Percentiles rank a stretch among this genome's conserved stretches.
These are phyloP conservation scores for Plusia festucae DNA, from an alignment of 2,888 invertebrate species.

Conservation along the genomic window DNA sequence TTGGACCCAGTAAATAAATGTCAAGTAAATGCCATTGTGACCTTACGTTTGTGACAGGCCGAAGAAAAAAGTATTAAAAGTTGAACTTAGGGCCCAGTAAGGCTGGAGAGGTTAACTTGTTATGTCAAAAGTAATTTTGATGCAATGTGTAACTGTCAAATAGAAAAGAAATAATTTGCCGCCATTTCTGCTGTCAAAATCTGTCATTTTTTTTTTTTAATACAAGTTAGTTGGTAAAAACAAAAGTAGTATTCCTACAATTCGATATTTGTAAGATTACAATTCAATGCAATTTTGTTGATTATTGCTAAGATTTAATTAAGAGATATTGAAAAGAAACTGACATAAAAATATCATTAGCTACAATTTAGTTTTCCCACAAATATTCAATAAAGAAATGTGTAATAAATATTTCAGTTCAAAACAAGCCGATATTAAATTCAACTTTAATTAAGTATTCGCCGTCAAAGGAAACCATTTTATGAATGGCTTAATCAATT, in stretches of 20 bases:
- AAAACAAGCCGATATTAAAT: slow-evolving; percentile 56
- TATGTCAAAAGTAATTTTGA: slow-evolving; percentile 13
- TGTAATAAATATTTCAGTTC: slow-evolving; percentile 33
- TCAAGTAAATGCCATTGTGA: slow-evolving; percentile 41
- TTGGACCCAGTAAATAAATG: slow-evolving; percentile 34
- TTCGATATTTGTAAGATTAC: too few species aligned
- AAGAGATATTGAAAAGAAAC: too few species aligned
- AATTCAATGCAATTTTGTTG: too few species aligned
- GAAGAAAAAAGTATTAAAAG: slow-evolving; percentile 35
- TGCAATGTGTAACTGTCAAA: not conserved
- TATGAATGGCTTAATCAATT: slow-evolving; percentile 62
- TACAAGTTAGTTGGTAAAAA: not conserved
- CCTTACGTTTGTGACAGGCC: slow-evolving; percentile 43
- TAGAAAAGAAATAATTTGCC: not conserved
- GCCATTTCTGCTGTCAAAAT: not conserved
- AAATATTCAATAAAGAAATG: slow-evolving; percentile 22
- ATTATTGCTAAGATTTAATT: too few species aligned
- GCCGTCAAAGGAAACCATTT: slow-evolving; percentile 56
- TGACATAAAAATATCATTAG: not conserved
- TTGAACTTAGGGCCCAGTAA: slow-evolving; percentile 19
- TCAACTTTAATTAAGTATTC: slow-evolving; percentile 50
- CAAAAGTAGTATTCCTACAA: too few species aligned
- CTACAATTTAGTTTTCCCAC: slow-evolving; percentile 19
- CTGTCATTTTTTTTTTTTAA: not conserved
- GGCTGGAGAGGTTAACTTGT: slow-evolving; percentile 12